These are phyloP conservation scores for Xiphophorus birchmanni DNA, from an alignment of 2,797 vertebrate species.

Conservation along the genomic window DNA sequence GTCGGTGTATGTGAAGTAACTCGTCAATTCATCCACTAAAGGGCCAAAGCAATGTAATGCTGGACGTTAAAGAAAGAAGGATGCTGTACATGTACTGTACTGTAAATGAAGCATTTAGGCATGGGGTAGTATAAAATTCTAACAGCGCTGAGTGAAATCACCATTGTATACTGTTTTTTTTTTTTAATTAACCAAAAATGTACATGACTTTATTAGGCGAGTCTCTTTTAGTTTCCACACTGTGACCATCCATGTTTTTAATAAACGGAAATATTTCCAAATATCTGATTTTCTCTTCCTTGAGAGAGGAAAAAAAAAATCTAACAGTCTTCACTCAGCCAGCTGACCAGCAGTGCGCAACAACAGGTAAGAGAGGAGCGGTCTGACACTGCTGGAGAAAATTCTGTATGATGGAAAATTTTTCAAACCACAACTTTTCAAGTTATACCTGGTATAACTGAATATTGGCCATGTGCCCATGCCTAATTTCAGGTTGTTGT, in stretches of 20 bases:
- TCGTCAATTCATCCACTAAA: conserved; percentile 26
- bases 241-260: neutral
- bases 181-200: neutral
- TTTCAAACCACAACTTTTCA: neutral
- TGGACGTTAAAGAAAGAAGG: conserved; percentile 13
- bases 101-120: conserved; percentile 5
- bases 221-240: neutral
- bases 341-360: neutral
- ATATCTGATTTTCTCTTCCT: neutral
- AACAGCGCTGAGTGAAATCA: neutral
- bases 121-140: neutral
- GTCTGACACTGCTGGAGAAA: neutral
- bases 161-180: no score
- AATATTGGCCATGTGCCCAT: neutral
- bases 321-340: neutral
- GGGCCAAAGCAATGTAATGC: conserved; percentile 46
- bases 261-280: neutral
- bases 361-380: neutral
- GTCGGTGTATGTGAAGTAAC: conserved; percentile 9
- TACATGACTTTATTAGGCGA: neutral
- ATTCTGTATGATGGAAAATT: neutral
- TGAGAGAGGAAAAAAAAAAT: neutral
- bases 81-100: conserved; percentile 10
- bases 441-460: neutral
- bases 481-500: neutral